Conservation (phyloP, 1,140 invertebrate genomes). For the Zaprionus kolodkinae region DNA sequence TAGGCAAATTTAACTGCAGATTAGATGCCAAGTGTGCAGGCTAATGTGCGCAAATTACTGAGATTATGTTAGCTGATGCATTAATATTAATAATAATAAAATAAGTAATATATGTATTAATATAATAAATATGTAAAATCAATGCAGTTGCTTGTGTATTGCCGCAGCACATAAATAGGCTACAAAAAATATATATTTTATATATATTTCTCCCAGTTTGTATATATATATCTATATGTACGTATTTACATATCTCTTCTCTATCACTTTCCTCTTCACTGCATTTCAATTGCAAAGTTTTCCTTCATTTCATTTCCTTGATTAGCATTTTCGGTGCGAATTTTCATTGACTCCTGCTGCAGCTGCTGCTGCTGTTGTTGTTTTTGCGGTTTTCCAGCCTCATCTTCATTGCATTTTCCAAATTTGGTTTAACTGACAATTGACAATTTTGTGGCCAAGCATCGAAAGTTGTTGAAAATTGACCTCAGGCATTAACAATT, state of each 20-base stretch:
- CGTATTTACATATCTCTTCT: too few species aligned
- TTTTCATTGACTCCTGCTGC: constrained; percentile 6
- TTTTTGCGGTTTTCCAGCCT: not conserved
- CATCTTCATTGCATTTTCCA: constrained; percentile 5
- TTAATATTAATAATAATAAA: too few species aligned
- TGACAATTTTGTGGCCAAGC: constrained; percentile 37
- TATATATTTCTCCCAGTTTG: too few species aligned
- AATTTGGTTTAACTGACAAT: constrained; percentile 24
- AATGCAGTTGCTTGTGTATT: too few species aligned
- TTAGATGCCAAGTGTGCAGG: too few species aligned
- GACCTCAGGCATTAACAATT: constrained; percentile 31
- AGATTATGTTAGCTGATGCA: too few species aligned
- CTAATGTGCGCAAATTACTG: too few species aligned
- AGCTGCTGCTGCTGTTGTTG: not conserved
- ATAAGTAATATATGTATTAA: too few species aligned
- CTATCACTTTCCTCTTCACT: not conserved
- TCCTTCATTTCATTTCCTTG: constrained; percentile 2
- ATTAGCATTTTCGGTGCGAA: not conserved
- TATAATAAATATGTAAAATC: too few species aligned
- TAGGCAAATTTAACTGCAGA: not conserved
- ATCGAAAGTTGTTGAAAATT: constrained; percentile 17
- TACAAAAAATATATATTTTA: not conserved
- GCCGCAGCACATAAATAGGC: too few species aligned
- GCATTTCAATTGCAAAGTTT: constrained; percentile 2
- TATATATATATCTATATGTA: not conserved